Percentiles rank a stretch among this genome's conserved stretches.
phyloP scores from a whole-genome alignment of 2,797 vertebrate genomes.

The Labroides dimidiatus region DNA sequence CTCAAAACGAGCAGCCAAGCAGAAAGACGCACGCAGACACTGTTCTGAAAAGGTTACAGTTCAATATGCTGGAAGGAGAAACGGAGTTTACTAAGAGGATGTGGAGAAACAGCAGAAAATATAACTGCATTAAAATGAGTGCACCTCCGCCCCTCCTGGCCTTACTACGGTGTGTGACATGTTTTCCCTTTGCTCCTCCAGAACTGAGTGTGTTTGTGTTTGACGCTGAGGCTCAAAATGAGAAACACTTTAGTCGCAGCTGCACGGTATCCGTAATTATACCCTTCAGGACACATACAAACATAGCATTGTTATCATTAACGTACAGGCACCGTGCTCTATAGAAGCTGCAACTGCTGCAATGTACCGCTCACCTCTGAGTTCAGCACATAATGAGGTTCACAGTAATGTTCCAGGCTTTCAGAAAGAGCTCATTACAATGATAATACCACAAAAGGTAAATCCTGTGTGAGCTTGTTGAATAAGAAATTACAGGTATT shows the following conservation, averaged over 20 bases:
- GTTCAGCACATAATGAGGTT: constrained; percentile 15
- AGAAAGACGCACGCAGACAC: constrained; percentile 8
- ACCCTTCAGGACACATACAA: constrained; percentile 53
- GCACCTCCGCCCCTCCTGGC: constrained; percentile 2
- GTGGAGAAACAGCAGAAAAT: constrained; percentile 8
- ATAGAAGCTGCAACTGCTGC: constrained; percentile 17
- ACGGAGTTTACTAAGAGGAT: constrained; percentile 25
- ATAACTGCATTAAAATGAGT: constrained; percentile 4
- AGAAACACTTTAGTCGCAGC: constrained; percentile 51
- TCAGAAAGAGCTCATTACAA: constrained; percentile 39
- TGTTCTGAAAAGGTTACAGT: constrained; percentile 43
- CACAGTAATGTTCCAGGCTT: constrained; percentile 23
- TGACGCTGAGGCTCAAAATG: constrained; percentile 29
- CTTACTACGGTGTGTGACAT: constrained; percentile 27
- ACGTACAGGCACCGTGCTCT: constrained; percentile 12
- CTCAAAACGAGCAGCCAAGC: constrained; percentile 10
- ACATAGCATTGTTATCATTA: constrained; percentile 14
- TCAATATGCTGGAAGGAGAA: constrained; percentile 28
- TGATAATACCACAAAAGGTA: constrained; percentile 27
- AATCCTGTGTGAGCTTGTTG: constrained; percentile 39
- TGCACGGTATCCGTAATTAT: constrained; percentile 65
- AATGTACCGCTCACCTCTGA: constrained; percentile 29
- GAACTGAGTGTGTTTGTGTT: constrained; percentile 43
- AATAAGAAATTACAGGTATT: constrained; percentile 31
- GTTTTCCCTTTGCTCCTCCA: constrained; percentile 41